Evolutionary conservation across 1,140 invertebrate genomes (phyloP), one percentile per base, ranked within the genome.

Genomic region (Pseudomyrmex dendroicus): DNA sequence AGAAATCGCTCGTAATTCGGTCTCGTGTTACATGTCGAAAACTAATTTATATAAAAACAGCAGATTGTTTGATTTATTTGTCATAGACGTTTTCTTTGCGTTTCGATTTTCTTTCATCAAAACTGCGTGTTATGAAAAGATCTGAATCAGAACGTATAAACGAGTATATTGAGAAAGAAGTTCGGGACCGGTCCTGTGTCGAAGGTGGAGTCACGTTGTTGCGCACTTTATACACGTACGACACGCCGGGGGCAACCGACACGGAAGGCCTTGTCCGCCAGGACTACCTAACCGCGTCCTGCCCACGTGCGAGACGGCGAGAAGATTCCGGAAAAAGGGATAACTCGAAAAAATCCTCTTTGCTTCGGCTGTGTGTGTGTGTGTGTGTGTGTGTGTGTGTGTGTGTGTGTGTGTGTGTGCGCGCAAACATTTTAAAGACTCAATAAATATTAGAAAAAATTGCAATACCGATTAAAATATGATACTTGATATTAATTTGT

Each of bases 221-320:
- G 80, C 66, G 62, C 66, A 73, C 72, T 70, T 72, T 84, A 80
- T 68, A 56, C 59, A 57, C 56, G 50, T 46, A 54, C 48, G 66
- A 84, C 85, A 84, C 86, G 83, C 82, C 82, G 82, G 68, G 78
- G 76, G 82, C 74, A 70, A 86, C 74, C 77, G 83, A 85, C 86
- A 84, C 90, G 89, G 87, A 90, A 91, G 89, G 61, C 74, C 74
- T 84, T 83, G 88, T 84, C 48, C 72, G 12, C 61, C 56, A 66
- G 84, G 86, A 83, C 89, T 90, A 88, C 85, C 84, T 88, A 77
- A 85, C 84, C 76, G 72, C 76, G 66, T 82, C 54, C 44, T 88
- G 72, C 85, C 82, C 76, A 88, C 87, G 87, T 86, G 85, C 82
- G 84, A 83, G 68, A 73, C 85, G 82, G 46, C 64, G 48, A 48